Conservation (phyloP, 2,797 vertebrate genomes). For the Peromyscus eremicus region DNA sequence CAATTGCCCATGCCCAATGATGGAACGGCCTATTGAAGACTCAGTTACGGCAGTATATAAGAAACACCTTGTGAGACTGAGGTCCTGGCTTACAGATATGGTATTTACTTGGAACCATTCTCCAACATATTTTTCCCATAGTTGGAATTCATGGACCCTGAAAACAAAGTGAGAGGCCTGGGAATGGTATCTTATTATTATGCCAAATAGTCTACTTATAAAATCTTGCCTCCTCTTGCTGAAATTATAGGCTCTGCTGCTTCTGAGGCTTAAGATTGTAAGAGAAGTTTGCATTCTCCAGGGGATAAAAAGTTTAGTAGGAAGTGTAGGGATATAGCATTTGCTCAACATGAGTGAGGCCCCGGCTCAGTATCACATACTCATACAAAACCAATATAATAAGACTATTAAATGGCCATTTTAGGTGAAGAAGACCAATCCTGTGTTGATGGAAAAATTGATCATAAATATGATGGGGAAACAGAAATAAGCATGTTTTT, state of each 20-base stretch:
- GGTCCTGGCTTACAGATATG: constrained; percentile 28
- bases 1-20: constrained; percentile 50
- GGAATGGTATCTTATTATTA: constrained; percentile 35
- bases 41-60: not conserved
- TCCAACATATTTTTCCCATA: constrained; percentile 30
- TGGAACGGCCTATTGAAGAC: constrained; percentile 35
- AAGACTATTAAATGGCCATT: not conserved
- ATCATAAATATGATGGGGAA: not conserved
- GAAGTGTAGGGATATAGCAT: not conserved
- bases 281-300: not conserved
- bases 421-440: constrained; percentile 30
- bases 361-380: not conserved
- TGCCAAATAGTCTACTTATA: constrained; percentile 42
- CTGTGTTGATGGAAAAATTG: not conserved
- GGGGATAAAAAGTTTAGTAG: not conserved
- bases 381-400: not conserved
- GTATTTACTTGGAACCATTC: constrained; percentile 43
- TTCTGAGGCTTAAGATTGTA: constrained; percentile 16
- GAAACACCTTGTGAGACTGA: constrained; percentile 19
- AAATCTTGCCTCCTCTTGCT: constrained; percentile 43
- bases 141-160: constrained; percentile 9
- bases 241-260: constrained; percentile 50
- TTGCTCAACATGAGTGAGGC: not conserved
- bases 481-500: not conserved
- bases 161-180: constrained; percentile 47